These are phyloP conservation scores for Tenthredo mesomela DNA, from an alignment of 2,888 invertebrate genomes.

Conservation along the genomic window DNA sequence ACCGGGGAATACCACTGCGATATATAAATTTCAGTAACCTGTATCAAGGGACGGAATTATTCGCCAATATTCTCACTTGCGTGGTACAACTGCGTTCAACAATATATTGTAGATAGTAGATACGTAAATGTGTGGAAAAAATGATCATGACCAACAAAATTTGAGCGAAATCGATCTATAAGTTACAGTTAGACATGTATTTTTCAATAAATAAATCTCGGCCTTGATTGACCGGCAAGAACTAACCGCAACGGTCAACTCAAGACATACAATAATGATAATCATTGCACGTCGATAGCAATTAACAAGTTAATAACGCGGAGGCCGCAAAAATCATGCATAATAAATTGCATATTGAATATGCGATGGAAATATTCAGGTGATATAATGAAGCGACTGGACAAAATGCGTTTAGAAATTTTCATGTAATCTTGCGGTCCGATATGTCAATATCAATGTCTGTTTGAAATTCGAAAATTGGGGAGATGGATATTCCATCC, in stretches of 20 bases:
- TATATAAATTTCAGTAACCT: not conserved
- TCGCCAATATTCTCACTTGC: too few relatives aligned
- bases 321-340: constrained; percentile 8
- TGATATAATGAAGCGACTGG: not conserved
- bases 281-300: constrained; percentile 3
- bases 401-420: not conserved
- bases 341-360: not conserved
- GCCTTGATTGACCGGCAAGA: not conserved
- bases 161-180: too few relatives aligned
- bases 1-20: not conserved
- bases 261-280: not conserved
- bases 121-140: too few relatives aligned
- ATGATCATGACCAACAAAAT: too few relatives aligned
- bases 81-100: too few relatives aligned
- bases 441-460: not conserved
- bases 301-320: constrained; percentile 30
- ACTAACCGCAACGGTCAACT: constrained; percentile 4
- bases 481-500: not conserved
- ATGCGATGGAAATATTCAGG: not conserved
- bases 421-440: not conserved
- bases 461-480: not conserved
- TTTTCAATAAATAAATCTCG: constrained; percentile 6
- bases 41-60: not conserved
- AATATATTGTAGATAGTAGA: too few relatives aligned
- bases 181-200: not conserved